Evolutionary conservation across 2,113 vertebrate species (phyloP), one percentile per base, ranked within the genome.

Genomic region (Esox niger): DNA sequence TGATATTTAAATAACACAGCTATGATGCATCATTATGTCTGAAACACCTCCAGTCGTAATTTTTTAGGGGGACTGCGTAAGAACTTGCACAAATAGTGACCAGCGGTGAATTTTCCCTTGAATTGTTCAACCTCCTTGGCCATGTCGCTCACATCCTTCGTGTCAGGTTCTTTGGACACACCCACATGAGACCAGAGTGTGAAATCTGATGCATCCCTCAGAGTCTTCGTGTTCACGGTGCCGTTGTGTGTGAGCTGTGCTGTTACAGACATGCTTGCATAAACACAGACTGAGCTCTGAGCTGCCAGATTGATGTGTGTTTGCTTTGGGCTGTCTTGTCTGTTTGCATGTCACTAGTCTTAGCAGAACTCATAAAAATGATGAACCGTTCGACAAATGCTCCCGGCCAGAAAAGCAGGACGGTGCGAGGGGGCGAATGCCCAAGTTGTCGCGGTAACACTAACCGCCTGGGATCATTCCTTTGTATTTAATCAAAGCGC

Each of bases 291-390:
- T 64, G 43, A 52, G 62, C 62, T 66, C 46, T 63, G 58, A 31
- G 71, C 26, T 33, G 35, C 20, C 59, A 55, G 49, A 76, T 74
- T 68, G 71, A 74, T 68, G 62, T 70, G 56, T 71, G 70, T 78
- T 83, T 83, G 73, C 73, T 74, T 78, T 80, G 63, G 11, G 62
- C 38, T 78, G 64, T 80, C 76, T 76, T 71, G 65, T 74, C 81
- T 78, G 55, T 80, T 74, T 78, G 65, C 61, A 33, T 69, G 62
- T 69, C 56, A 70, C 26, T 61, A 77, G 55, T 67, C 54, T 30
- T 68, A 57, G 57, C 54, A 64, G 62, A 56, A 62, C 58, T 46
- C 26, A 69, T 69, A 55, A 74, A 76, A 69, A 71, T 76, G 58
- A 80, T 26, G 33, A 59, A 74, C 49, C 26, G 59, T 27, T 46